phyloP scores from a whole-genome alignment of 1,140 invertebrate species.

The Anastrepha obliqua region DNA sequence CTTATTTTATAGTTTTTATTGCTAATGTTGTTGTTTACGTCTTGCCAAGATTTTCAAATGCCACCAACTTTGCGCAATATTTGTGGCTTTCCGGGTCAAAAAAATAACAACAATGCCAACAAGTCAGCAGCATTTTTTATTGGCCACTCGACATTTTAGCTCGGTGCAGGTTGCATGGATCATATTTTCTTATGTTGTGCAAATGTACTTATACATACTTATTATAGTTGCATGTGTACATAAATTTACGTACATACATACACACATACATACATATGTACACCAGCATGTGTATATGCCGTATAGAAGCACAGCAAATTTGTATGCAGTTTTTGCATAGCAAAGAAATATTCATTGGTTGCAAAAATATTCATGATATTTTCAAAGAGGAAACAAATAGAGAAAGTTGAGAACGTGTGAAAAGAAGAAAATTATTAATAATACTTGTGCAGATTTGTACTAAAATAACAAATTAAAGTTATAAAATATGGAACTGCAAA shows the following conservation, averaged over 20 bases:
- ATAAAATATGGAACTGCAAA: too few relatives aligned
- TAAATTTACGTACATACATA: too few relatives aligned
- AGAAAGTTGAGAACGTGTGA: too few relatives aligned
- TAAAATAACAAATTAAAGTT: too few relatives aligned
- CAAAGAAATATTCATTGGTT: neutral
- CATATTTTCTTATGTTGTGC: neutral
- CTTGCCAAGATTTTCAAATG: conserved; percentile 32
- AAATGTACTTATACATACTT: neutral
- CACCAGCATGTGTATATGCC: neutral
- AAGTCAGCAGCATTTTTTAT: neutral
- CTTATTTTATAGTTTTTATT: conserved; percentile 1
- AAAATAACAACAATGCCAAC: conserved; percentile 7
- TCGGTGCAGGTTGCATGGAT: neutral
- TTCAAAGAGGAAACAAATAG: too few relatives aligned
- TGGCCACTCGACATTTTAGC: conserved; percentile 21
- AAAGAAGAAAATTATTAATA: too few relatives aligned
- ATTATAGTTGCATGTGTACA: neutral
- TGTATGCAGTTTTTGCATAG: neutral
- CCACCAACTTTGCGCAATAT: conserved; percentile 12
- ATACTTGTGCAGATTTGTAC: too few relatives aligned
- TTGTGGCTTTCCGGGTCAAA: neutral
- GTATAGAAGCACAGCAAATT: neutral
- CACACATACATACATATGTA: too few relatives aligned
- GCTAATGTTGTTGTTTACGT: conserved; percentile 23
- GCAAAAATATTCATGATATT: too few relatives aligned